Base-by-base conservation (phyloP, 2,113 vertebrate species). In the Apteryx owenii region DNA sequence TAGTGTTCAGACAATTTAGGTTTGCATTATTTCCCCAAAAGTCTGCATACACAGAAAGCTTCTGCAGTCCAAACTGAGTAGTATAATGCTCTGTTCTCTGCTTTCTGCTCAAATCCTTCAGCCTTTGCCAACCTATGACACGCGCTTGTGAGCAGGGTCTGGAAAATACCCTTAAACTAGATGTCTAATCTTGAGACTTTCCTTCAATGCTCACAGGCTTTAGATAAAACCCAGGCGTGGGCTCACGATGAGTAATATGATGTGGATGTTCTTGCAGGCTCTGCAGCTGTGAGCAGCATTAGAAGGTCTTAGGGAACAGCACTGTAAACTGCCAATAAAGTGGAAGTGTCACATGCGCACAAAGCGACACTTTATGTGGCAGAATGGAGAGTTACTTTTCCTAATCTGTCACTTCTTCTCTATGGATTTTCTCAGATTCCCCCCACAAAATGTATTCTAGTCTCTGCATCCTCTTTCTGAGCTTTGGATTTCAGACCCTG, bases 221-320 rank as follows among this genome's bases (percentile, higher is more conserved):
- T 33, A 60, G 31, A 60, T 60, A 60, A 60, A 60, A 33, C 29
- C 29, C 31, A 60, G 56, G 29, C 56, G 31, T 22, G 31, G 29
- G 56, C 31, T 60, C 56, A 60, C 33, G 31, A 33, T 4, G 31
- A 60, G 29, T 60, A 20, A 33, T 33, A 33, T 31, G 19, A 19
- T 33, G 56, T 60, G 56, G 56, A 20, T 33, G 18, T 33, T 60
- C 56, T 33, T 60, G 56, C 17, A 60, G 56, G 29, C 29, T 60
- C 56, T 60, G 56, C 31, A 60, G 29, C 56, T 60, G 29, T 29
- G 56, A 60, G 56, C 10, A 33, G 29, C 31, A 33, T 3, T 33
- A 60, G 56, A 94, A 95, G 89, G 93, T 97, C 95, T 61, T 56
- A 16, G 65, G 56, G 56, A 89, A 48, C 51, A 61, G 42, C 70